Base-by-base conservation (phyloP, 2,113 vertebrate species). In the Harpagus bidentatus region DNA sequence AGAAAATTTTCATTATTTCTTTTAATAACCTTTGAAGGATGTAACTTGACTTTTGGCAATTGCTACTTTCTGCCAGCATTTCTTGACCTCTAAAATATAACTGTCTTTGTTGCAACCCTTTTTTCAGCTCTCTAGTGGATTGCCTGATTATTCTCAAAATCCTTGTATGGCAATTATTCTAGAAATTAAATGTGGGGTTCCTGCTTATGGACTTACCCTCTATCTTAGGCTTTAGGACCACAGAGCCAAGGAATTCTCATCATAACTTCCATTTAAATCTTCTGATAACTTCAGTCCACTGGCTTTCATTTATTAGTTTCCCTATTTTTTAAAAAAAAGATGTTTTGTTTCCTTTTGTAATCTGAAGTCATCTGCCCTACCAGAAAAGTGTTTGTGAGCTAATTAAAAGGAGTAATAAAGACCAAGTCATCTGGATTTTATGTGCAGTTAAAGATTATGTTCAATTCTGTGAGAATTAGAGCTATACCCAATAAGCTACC, bases 101-200 rank as follows among this genome's bases (percentile, higher is more conserved):
- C 45, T n/a, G 12, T 22, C 58, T 63, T 81, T 70, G 23, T 52
- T 82, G 38, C 2, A 50, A 65, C 2, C 7, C 3, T 72, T 71
- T 92, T 88, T 61, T 52, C 13, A 50, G 17, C 28, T 69, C 29
- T 52, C 18, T 59, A 55, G 31, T 52, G 26, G 26, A 31, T 79
- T 82, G 19, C n/a, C 43, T 90, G n/a, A 40, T 76, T 80, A 53
- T 77, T 95, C 45, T 86, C 40, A 81, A 91, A 86, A 69, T 4
- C 4, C 14, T 73, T 70, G 58, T 23, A 65, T 40, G 6, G 23
- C 9, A 55, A 36, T 86, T 79, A 71, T 72, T 92, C 47, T 67
- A 59, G 62, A 20, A 88, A 40, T n/a, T 63, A 42, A n/a, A n/a
- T 42, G 31, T 38, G 34, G 12, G 11, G 10, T 36, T 83, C 53